Conservation (phyloP, 2,888 invertebrate genomes). For the Carpatolechia fugitivella region DNA sequence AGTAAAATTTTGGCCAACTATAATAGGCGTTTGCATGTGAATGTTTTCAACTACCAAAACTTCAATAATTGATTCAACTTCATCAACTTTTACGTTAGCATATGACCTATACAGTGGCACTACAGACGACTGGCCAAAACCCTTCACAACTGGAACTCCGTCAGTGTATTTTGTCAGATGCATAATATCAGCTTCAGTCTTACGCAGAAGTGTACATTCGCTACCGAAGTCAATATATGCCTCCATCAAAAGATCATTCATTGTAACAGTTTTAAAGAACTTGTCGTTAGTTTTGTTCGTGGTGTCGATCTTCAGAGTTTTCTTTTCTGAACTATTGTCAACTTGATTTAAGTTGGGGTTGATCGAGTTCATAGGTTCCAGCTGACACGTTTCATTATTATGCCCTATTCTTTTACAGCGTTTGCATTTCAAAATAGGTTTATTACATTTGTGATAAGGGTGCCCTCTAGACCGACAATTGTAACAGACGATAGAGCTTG, state of each 20-base stretch:
- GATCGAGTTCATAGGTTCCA: background rate
- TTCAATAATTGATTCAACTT: slow-evolving; percentile 4
- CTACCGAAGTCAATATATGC: background rate
- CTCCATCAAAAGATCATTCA: no score
- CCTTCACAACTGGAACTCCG: slow-evolving; percentile 14
- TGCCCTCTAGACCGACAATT: slow-evolving; percentile 12
- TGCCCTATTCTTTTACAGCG: slow-evolving; percentile 12
- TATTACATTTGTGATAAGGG: slow-evolving; percentile 6
- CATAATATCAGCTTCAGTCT: background rate
- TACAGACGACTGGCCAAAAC: slow-evolving; percentile 14
- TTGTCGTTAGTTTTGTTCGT: no score
- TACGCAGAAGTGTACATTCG: no score
- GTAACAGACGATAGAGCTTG: no score
- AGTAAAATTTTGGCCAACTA: slow-evolving; percentile 18
- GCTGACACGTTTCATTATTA: background rate
- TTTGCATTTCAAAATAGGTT: slow-evolving; percentile 11
- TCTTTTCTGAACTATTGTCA: no score
- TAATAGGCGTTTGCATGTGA: slow-evolving; percentile 6
- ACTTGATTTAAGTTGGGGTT: no score
- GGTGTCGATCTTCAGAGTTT: no score
- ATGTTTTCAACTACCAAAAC: slow-evolving; percentile 7
- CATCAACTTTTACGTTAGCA: slow-evolving; percentile 9
- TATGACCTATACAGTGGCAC: background rate
- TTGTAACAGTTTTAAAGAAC: no score
- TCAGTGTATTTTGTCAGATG: no score